Conservation (phyloP, 2,888 invertebrate genomes). For the Melangyna quadrimaculata region DNA sequence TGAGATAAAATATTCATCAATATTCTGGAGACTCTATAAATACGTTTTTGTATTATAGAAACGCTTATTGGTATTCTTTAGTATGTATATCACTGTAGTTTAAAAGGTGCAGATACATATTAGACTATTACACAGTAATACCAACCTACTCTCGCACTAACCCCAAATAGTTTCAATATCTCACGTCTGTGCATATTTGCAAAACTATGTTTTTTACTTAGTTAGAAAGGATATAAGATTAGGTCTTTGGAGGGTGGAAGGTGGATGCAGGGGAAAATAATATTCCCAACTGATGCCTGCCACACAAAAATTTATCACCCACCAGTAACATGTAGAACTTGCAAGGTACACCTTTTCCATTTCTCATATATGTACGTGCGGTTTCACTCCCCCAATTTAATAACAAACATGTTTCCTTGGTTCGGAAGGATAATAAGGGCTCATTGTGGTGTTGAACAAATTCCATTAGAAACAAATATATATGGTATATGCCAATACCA, state of each 20-base stretch:
- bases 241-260: constrained; percentile 12
- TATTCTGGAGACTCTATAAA: too few relatives aligned
- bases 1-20: too few relatives aligned
- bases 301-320: constrained; percentile 6
- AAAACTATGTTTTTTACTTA: constrained; percentile 47
- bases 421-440: constrained; percentile 60
- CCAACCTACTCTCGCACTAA: constrained; percentile 40
- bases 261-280: neutral
- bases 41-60: neutral
- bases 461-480: constrained; percentile 70
- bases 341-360: neutral
- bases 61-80: neutral
- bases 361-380: constrained; percentile 15
- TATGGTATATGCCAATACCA: constrained; percentile 56
- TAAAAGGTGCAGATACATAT: neutral
- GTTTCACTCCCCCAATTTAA: constrained; percentile 67
- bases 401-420: constrained; percentile 62
- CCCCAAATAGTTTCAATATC: constrained; percentile 42
- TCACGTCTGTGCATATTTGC: constrained; percentile 70
- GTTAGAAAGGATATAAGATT: constrained; percentile 13
- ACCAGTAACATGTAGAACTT: constrained; percentile 26
- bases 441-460: constrained; percentile 68
- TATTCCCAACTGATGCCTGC: neutral
- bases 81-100: neutral
- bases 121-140: constrained; percentile 14